These are phyloP conservation scores for Spea hammondii DNA, from an alignment of 2,797 vertebrate species.

Conservation along the genomic window DNA sequence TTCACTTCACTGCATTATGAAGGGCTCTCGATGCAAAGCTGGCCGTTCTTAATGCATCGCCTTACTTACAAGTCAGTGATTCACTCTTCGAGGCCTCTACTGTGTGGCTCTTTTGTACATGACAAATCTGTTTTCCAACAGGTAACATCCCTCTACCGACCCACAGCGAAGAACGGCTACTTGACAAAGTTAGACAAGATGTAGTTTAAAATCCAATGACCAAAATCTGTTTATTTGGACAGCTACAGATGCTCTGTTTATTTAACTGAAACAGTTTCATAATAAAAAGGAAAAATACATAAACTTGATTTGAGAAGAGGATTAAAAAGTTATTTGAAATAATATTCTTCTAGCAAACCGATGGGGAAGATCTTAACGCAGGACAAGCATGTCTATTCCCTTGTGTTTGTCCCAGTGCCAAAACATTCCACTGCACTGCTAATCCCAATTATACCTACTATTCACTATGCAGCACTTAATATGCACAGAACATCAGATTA, in stretches of 20 bases:
- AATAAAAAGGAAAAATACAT: conserved; percentile 48
- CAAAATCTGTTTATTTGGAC: conserved; percentile 43
- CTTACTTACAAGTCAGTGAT: too few species aligned
- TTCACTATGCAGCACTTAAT: conserved; percentile 23
- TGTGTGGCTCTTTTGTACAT: too few species aligned
- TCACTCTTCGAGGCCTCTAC: too few species aligned
- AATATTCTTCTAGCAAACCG: conserved; percentile 40
- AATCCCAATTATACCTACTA: conserved; percentile 24
- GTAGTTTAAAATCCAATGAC: not conserved
- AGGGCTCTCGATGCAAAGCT: too few species aligned
- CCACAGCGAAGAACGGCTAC: conserved; percentile 61
- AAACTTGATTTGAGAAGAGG: conserved; percentile 42
- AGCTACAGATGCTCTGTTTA: conserved; percentile 50
- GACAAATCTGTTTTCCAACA: conserved; percentile 57
- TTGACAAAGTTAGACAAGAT: conserved; percentile 11
- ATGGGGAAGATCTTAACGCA: conserved; percentile 20
- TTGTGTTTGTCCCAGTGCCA: conserved; percentile 39
- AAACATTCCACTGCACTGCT: conserved; percentile 31
- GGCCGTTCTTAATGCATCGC: too few species aligned
- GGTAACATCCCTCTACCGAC: conserved; percentile 88
- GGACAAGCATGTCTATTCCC: conserved; percentile 41
- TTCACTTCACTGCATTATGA: too few species aligned
- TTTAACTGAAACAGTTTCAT: conserved; percentile 45
- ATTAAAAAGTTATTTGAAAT: conserved; percentile 51
- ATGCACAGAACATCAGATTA: conserved; percentile 39